A percentile compares a stretch with the other conserved stretches of the same genome.
phyloP scores from a whole-genome alignment of 2,797 vertebrate genomes.

The Ceyx erithaca region DNA sequence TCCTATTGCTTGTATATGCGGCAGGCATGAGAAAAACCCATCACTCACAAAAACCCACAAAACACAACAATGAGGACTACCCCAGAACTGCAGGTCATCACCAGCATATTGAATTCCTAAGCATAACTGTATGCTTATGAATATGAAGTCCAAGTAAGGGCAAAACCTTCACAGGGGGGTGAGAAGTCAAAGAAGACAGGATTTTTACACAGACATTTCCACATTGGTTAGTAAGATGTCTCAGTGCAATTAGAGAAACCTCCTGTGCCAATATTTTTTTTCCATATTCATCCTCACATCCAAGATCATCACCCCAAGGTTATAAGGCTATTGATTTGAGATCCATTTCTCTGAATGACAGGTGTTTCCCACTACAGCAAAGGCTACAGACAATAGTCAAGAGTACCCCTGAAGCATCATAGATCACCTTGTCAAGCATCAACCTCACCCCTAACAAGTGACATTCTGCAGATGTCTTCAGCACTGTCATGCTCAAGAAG shows the following conservation, averaged over 20 bases:
- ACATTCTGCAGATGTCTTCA: not conserved
- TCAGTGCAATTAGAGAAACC: not conserved
- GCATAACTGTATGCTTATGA: not conserved
- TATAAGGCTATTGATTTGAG: constrained; percentile 28
- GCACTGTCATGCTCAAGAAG: not conserved
- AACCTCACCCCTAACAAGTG: not conserved
- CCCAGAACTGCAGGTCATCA: not conserved
- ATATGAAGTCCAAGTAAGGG: not conserved
- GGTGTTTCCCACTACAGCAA: not conserved
- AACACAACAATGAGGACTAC: not conserved
- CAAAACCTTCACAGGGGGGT: not conserved
- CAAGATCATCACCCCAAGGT: not conserved
- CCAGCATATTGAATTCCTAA: not conserved
- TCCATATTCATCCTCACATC: constrained; percentile 9
- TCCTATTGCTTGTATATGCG: not conserved
- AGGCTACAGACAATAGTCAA: not conserved
- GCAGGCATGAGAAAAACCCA: not conserved
- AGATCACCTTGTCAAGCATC: not conserved
- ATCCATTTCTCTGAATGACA: constrained; percentile 10
- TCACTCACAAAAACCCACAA: not conserved
- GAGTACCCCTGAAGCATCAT: not conserved
- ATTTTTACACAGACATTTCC: not conserved
- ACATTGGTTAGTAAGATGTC: not conserved
- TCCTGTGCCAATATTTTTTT: not conserved
- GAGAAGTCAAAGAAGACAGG: not conserved